Percentiles rank a stretch among this genome's conserved stretches.
These are phyloP conservation scores for Microcebus murinus DNA, from an alignment of 2,113 vertebrate species.

Conservation along the genomic window DNA sequence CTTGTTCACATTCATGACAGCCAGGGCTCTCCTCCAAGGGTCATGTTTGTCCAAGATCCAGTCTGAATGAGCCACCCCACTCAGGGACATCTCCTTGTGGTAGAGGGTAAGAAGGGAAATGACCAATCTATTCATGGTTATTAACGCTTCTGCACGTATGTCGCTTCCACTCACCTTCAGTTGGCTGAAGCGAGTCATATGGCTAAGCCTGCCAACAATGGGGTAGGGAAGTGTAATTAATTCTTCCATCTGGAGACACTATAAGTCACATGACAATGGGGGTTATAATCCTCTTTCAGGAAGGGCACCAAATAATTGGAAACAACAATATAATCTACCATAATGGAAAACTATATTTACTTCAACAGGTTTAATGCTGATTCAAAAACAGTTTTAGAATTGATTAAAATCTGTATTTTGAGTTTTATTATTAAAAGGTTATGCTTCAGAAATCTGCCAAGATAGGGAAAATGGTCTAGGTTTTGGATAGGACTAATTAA, in stretches of 20 bases:
- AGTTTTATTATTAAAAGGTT: conserved; percentile 53
- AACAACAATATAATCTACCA: neutral
- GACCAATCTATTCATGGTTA: neutral
- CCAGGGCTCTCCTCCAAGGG: neutral
- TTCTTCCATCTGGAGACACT: neutral
- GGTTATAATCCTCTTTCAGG: neutral
- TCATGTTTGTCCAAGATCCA: neutral
- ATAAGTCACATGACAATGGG: neutral
- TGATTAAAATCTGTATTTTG: conserved; percentile 47
- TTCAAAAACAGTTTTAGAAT: conserved; percentile 35
- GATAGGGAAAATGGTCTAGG: neutral
- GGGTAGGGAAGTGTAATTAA: neutral
- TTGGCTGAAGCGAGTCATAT: neutral
- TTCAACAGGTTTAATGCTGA: conserved; percentile 26
- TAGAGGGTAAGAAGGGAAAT: neutral
- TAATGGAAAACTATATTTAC: conserved; percentile 38
- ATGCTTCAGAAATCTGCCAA: conserved; percentile 52
- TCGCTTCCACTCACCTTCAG: neutral
- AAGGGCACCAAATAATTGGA: neutral
- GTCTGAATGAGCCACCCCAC: neutral
- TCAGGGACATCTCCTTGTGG: neutral
- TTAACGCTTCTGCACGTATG: neutral
- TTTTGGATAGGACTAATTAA: conserved; percentile 11
- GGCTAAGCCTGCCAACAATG: neutral
- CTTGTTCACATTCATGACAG: neutral